Evolutionary conservation across 2,888 invertebrate genomes (phyloP).

Genomic region (Brassicogethes aeneus): DNA sequence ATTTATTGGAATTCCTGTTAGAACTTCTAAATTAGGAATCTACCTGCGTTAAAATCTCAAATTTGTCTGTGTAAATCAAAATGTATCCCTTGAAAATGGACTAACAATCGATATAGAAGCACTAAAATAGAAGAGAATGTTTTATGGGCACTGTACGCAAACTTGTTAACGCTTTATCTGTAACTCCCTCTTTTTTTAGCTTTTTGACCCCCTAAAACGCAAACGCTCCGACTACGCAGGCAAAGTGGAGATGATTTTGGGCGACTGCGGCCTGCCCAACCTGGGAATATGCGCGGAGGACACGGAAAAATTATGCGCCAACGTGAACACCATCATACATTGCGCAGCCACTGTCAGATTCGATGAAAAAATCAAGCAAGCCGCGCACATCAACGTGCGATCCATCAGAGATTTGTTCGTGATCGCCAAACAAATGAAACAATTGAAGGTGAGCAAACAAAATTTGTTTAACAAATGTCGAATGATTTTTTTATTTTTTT

Average conservation of each 20-base stretch:
- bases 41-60: too few species aligned
- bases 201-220: background rate
- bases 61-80: too few species aligned
- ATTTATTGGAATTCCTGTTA: too few species aligned
- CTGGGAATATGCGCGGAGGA: constrained; percentile 46
- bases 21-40: too few species aligned
- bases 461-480: too few species aligned
- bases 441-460: constrained; percentile 57
- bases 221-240: background rate
- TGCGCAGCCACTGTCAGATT: constrained; percentile 70
- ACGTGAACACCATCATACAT: constrained; percentile 61
- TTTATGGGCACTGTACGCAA: too few species aligned
- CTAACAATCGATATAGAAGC: too few species aligned
- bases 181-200: background rate
- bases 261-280: constrained; percentile 19
- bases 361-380: constrained; percentile 59
- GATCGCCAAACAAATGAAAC: constrained; percentile 55
- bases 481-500: too few species aligned
- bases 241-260: background rate
- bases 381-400: constrained; percentile 59
- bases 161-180: background rate
- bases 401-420: constrained; percentile 55
- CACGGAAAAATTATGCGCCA: constrained; percentile 35
- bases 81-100: too few species aligned
- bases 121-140: too few species aligned